Conservation (phyloP, 2,797 vertebrate species). For the Vipera ursinii region DNA sequence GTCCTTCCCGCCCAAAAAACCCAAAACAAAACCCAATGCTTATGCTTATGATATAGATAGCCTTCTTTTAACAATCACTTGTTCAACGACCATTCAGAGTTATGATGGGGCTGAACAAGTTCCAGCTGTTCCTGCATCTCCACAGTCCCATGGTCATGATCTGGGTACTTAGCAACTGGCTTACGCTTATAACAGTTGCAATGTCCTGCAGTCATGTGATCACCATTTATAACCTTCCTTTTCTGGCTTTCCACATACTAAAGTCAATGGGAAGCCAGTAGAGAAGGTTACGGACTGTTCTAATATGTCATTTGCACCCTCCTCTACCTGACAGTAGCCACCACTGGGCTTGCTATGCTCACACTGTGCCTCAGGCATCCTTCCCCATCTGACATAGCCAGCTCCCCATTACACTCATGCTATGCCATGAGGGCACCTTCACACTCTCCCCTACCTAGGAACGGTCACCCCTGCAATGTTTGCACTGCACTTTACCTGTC, state of each 20-base stretch:
- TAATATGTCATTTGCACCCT: neutral
- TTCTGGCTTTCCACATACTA: neutral
- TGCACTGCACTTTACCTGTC: neutral
- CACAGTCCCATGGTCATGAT: neutral
- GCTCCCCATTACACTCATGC: neutral
- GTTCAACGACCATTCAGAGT: neutral
- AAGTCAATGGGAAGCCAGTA: neutral
- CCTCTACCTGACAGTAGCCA: neutral
- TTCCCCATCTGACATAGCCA: neutral
- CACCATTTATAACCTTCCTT: neutral
- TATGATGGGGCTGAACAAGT: neutral
- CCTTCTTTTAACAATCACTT: neutral
- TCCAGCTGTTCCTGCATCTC: neutral
- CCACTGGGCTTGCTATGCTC: neutral
- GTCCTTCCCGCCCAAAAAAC: too few relatives aligned
- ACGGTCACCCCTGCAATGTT: neutral
- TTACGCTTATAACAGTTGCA: neutral
- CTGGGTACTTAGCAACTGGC: neutral
- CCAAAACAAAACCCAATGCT: neutral
- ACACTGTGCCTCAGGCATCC: neutral
- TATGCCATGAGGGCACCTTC: neutral
- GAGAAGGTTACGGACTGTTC: neutral
- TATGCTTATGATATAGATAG: neutral
- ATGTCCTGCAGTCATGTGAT: neutral
- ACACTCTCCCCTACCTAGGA: neutral